Evolutionary conservation across 1,140 invertebrate genomes (phyloP).

Genomic region (Pararge aegeria): DNA sequence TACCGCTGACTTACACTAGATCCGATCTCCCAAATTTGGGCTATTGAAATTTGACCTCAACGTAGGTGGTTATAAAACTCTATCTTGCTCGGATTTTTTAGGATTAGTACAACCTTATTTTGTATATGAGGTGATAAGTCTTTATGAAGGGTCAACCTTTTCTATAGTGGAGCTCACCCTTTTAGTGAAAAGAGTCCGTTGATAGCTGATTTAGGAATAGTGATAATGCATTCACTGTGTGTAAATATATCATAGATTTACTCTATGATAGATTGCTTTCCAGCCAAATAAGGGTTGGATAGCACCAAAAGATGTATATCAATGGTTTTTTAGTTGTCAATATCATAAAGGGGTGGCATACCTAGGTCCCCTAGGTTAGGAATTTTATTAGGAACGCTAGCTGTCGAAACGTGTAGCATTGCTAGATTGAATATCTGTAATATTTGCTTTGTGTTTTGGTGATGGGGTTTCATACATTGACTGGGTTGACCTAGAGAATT

Average conservation of each 20-base stretch:
- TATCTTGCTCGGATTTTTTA: slow-evolving; percentile 38
- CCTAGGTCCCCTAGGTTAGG: background rate
- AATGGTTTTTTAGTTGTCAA: slow-evolving; percentile 14
- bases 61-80: slow-evolving; percentile 36
- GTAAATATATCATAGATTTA: slow-evolving; percentile 79
- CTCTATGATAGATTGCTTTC: slow-evolving; percentile 69
- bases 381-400: background rate
- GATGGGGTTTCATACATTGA: background rate
- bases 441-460: background rate
- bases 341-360: background rate
- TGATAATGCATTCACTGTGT: slow-evolving; percentile 75
- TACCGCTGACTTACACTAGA: slow-evolving; percentile 71
- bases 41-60: slow-evolving; percentile 60
- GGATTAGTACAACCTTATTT: slow-evolving; percentile 78
- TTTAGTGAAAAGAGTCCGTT: slow-evolving; percentile 80
- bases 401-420: background rate
- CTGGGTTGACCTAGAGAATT: background rate
- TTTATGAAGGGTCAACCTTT: slow-evolving; percentile 80
- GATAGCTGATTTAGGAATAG: slow-evolving; percentile 78
- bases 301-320: slow-evolving; percentile 16
- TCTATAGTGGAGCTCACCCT: slow-evolving; percentile 76
- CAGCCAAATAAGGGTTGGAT: slow-evolving; percentile 26
- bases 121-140: slow-evolving; percentile 79
- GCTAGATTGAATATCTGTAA: background rate
- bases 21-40: slow-evolving; percentile 43